Base-by-base conservation (phyloP, 2,797 vertebrate species). In the Sandelia bainsii region DNA sequence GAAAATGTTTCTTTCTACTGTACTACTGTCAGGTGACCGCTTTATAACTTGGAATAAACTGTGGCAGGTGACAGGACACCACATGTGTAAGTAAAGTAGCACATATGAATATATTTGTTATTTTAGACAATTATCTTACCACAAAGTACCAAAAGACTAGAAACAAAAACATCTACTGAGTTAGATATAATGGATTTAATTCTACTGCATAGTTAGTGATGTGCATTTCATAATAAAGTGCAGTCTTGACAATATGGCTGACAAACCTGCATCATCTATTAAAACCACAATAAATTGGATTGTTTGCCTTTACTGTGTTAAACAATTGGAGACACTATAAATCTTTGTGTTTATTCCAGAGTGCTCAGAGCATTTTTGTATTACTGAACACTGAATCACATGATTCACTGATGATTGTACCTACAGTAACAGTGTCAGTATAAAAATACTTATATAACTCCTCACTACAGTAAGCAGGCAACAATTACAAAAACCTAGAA, bases 401-500 rank as follows among this genome's bases (percentile, higher is more conserved):
- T 29, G 29, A 60, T 72, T 75, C 71, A 44, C 16, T 44, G 17
- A 44, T 68, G 8, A 46, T 37, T 63, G 0, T 32, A 61, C 6
- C 8, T 44, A 46, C 16, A 14, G 32, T 50, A 64, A 34, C 32
- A 8, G 32, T 8, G 8, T 34, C 32, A 34, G 32, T 34, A 34
- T 8, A 29, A 34, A 34, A 34, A 62, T 1, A 10, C 48, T 14
- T 42, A 14, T 42, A 25, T 19, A 34, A 34, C 13, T 57, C 27
- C 12, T 67, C 37, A 57, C 20, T 50, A 68, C 25, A 74, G 11
- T 49, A 71, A 68, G 48, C 53, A 69, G 57, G 51, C 29, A 75
- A 63, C 42, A 65, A 48, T 49, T 27, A 69, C 51, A 48, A 19
- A 63, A 64, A 42, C 17, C 27, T 12, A 58, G 16, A 69, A 52